phyloP scores from a whole-genome alignment of 2,113 vertebrate genomes.

The Gracilinanus agilis region DNA sequence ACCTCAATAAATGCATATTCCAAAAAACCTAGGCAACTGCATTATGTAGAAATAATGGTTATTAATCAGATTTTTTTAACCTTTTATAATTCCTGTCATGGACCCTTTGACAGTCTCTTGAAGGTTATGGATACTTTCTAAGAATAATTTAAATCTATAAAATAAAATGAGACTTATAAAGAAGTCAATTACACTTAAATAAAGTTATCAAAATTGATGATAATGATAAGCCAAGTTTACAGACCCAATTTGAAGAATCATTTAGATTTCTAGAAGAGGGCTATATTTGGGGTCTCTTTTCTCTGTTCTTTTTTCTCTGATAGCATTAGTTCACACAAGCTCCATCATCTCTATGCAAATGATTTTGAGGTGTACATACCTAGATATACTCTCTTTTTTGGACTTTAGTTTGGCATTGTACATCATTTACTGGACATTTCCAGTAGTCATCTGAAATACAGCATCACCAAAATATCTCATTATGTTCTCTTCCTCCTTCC shows the following conservation, averaged over 20 bases:
- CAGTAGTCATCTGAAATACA: too few relatives aligned
- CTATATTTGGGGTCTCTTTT: background rate
- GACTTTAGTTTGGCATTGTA: background rate
- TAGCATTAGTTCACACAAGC: background rate
- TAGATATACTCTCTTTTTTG: background rate
- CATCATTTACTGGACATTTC: background rate
- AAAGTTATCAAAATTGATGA: background rate
- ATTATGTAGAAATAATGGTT: background rate
- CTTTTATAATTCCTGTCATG: too few relatives aligned
- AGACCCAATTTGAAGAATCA: background rate
- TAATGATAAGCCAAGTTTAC: background rate
- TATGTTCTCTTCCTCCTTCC: too few relatives aligned
- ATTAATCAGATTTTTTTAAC: background rate
- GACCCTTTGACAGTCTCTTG: too few relatives aligned
- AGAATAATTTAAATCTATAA: too few relatives aligned
- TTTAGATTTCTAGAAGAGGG: background rate
- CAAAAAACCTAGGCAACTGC: background rate
- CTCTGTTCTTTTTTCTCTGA: background rate
- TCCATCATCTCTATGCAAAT: background rate
- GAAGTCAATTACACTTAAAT: too few relatives aligned
- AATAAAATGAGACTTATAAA: too few relatives aligned
- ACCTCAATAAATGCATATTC: background rate
- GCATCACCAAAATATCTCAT: too few relatives aligned
- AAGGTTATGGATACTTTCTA: too few relatives aligned
- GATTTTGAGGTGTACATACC: background rate